Percentiles rank a stretch among this genome's conserved stretches.
Evolutionary conservation across 1,140 invertebrate genomes (phyloP).

Genomic region (Drosophila hydei): DNA sequence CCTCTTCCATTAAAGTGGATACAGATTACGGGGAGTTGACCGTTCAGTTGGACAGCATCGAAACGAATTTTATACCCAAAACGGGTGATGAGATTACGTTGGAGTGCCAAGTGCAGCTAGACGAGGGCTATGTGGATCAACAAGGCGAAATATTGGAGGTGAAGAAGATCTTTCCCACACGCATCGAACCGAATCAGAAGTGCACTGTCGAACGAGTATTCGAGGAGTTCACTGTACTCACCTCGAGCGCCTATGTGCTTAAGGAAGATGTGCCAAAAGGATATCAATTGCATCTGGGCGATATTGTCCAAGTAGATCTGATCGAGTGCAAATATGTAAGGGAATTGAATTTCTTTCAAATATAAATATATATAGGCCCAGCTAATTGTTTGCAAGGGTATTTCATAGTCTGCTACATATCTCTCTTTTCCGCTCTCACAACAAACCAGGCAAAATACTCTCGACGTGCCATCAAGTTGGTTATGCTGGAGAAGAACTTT

Average conservation of each 20-base stretch:
- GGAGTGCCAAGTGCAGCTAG: slow-evolving; percentile 64
- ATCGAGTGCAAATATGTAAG: slow-evolving; percentile 74
- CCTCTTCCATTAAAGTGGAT: slow-evolving; percentile 84
- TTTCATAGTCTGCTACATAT: background rate
- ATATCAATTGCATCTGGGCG: slow-evolving; percentile 52
- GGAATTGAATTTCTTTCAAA: background rate
- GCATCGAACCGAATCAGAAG: slow-evolving; percentile 43
- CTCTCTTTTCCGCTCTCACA: background rate
- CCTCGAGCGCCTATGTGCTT: slow-evolving; percentile 41
- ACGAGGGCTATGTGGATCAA: slow-evolving; percentile 64
- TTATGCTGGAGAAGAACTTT: slow-evolving; percentile 58
- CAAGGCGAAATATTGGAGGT: slow-evolving; percentile 70
- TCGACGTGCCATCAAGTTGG: slow-evolving; percentile 67
- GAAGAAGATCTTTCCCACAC: slow-evolving; percentile 50
- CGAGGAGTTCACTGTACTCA: slow-evolving; percentile 47
- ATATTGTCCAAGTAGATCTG: slow-evolving; percentile 60
- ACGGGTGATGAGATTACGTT: slow-evolving; percentile 62
- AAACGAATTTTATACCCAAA: slow-evolving; percentile 84
- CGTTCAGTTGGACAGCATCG: slow-evolving; percentile 86
- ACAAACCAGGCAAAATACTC: slow-evolving; percentile 44
- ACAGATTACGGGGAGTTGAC: slow-evolving; percentile 85
- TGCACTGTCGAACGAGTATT: slow-evolving; percentile 50
- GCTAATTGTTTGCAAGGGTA: background rate
- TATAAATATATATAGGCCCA: background rate
- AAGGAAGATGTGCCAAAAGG: slow-evolving; percentile 47